A percentile compares a stretch with the other conserved stretches of the same genome.
These are phyloP conservation scores for Herminia tarsipennalis DNA, from an alignment of 2,888 invertebrate genomes.

Conservation along the genomic window DNA sequence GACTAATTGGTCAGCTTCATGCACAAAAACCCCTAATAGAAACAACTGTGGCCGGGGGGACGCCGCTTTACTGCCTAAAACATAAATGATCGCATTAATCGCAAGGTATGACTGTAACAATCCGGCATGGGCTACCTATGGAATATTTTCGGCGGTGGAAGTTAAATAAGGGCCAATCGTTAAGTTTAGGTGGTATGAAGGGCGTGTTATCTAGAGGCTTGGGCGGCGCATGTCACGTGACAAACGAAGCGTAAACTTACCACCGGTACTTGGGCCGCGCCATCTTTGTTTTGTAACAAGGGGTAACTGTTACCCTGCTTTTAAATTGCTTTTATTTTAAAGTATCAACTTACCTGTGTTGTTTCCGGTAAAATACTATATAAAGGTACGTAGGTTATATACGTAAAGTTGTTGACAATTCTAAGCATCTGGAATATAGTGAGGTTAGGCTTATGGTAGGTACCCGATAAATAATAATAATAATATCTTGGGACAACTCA, in stretches of 20 bases:
- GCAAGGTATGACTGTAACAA: slow-evolving; percentile 44
- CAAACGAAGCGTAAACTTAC: slow-evolving; percentile 70
- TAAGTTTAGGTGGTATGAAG: slow-evolving; percentile 53
- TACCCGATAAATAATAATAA: too few relatives aligned
- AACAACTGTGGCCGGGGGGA: slow-evolving; percentile 66
- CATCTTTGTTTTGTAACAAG: slow-evolving; percentile 71
- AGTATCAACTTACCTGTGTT: slow-evolving; percentile 42
- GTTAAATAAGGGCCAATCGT: slow-evolving; percentile 65
- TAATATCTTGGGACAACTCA: too few relatives aligned
- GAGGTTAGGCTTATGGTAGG: too few relatives aligned
- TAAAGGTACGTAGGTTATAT: background rate
- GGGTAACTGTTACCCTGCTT: slow-evolving; percentile 59
- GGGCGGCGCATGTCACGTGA: slow-evolving; percentile 74
- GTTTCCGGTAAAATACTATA: slow-evolving; percentile 23
- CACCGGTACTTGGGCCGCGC: slow-evolving; percentile 65
- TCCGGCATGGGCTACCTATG: slow-evolving; percentile 41
- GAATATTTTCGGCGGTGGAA: slow-evolving; percentile 57
- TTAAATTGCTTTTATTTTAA: slow-evolving; percentile 42
- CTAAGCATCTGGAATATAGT: too few relatives aligned
- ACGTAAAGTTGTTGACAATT: background rate
- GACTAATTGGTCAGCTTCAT: slow-evolving; percentile 79
- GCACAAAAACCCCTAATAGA: slow-evolving; percentile 77
- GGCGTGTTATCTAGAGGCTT: slow-evolving; percentile 70
- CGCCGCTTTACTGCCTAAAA: slow-evolving; percentile 59
- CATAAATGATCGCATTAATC: slow-evolving; percentile 62